Evolutionary conservation across 2,113 vertebrate species (phyloP).

Genomic region (Heliornis fulica): DNA sequence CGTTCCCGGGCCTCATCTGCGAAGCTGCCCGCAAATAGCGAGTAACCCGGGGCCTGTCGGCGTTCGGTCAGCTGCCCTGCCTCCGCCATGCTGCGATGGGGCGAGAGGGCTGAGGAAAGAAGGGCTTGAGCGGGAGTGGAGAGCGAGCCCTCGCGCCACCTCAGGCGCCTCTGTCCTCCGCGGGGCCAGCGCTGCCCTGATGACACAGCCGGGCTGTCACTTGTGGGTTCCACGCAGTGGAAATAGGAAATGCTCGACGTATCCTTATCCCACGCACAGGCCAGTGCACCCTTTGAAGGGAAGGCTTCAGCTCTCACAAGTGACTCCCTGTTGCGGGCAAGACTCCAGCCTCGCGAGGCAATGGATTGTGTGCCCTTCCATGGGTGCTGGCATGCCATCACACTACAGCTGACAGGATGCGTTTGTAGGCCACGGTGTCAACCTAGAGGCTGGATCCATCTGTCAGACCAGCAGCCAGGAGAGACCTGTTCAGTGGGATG

Average conservation of each 20-base stretch:
- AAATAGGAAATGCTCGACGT: rapidly evolving
- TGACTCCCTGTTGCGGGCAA: neutral
- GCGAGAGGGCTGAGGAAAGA: neutral
- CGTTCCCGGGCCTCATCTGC: no score
- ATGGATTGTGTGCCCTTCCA: rapidly evolving
- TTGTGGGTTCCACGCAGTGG: neutral
- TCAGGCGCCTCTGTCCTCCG: rapidly evolving
- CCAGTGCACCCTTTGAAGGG: rapidly evolving
- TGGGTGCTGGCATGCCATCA: rapidly evolving
- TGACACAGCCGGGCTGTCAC: neutral
- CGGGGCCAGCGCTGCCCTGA: neutral
- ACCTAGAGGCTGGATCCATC: neutral
- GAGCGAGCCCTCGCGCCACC: no score
- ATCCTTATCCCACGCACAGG: neutral
- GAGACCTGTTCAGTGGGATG: neutral
- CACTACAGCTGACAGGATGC: rapidly evolving
- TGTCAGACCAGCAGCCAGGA: neutral
- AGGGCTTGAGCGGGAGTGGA: neutral
- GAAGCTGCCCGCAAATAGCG: neutral
- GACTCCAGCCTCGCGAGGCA: neutral
- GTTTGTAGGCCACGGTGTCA: neutral
- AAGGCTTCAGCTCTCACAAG: neutral
- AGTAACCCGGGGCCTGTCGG: neutral
- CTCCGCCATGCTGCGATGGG: neutral
- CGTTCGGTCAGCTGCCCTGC: neutral